Evolutionary conservation across 2,888 invertebrate species (phyloP).

Genomic region (Lucinisca nassula): DNA sequence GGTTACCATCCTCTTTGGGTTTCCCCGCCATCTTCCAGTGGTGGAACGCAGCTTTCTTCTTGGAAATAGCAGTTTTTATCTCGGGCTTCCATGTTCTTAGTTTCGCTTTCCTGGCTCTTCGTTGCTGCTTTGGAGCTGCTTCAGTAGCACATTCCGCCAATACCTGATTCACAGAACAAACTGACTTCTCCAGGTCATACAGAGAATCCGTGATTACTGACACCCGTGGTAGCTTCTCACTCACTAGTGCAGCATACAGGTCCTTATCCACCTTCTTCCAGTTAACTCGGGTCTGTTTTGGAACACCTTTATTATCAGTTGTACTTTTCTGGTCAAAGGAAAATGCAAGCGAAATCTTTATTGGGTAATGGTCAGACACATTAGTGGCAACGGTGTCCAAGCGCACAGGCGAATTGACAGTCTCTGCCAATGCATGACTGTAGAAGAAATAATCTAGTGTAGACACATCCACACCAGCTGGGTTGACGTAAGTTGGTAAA

Average conservation of each 20-base stretch:
- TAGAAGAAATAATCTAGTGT: conserved; percentile 17
- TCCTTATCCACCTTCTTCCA: neutral
- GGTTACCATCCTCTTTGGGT: too few relatives aligned
- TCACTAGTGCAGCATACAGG: neutral
- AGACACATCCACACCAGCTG: conserved; percentile 23
- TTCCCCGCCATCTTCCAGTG: too few relatives aligned
- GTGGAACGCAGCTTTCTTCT: too few relatives aligned
- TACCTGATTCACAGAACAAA: neutral
- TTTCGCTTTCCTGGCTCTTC: neutral
- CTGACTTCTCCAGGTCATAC: neutral
- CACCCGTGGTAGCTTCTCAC: neutral
- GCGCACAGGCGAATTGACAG: neutral
- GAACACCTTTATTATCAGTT: neutral
- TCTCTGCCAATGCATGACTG: neutral
- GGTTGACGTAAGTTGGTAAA: conserved; percentile 12
- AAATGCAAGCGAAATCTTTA: neutral
- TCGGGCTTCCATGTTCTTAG: too few relatives aligned
- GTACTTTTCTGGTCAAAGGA: neutral
- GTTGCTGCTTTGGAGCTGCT: neutral
- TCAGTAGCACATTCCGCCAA: neutral
- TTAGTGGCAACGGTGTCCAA: conserved; percentile 13
- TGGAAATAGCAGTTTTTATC: too few relatives aligned
- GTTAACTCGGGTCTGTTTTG: neutral
- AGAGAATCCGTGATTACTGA: neutral
- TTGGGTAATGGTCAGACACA: conserved; percentile 23